Evolutionary conservation across 2,113 vertebrate species (phyloP), one percentile per base, ranked within the genome.

Genomic region (Tricholaema leucomelas): DNA sequence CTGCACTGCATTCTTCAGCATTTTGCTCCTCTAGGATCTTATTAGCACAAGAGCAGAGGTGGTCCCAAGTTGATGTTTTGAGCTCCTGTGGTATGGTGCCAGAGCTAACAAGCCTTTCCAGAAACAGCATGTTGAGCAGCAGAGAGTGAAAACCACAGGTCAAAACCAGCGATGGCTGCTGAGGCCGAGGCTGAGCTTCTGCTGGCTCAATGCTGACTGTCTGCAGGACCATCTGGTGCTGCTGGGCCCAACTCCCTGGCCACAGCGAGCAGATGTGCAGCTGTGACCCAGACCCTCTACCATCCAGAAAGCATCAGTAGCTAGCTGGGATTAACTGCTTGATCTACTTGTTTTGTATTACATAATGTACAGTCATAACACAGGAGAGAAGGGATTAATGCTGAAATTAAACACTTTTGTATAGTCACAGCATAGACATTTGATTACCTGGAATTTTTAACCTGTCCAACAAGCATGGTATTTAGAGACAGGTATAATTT

Each of bases 351-450:
- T 70, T 33, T 50, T 64, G 46, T 28, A 4, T 40, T 24, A 42
- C 0, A 2, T 3, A 27, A 18, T 0, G 0, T 5, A 9, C 2
- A 0, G 15, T 35, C 17, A 9, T 3, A 46, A 5, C 28, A 35
- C 24, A 54, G 38, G 20, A 42, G 9, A 27, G 2, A 25, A 38
- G 27, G 44, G 27, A 16, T 5, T 17, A 10, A 35, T 27, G 44
- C 38, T 17, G 35, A 84, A 88, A 61, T 48, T 0, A 48, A 15
- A 2, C 5, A 3, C 31, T 56, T 84, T 11, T 9, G 8, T 20
- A 2, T 1, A 44, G 16, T 7, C 35, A 52, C 20, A 64, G 35
- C 30, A 52, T 0, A 0, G 11, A 8, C 4, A 5, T 30, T 56
- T 48, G 10, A 28, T 9, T 72, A 16, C 27, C n/a, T 48, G 20